A percentile compares a stretch with the other conserved stretches of the same genome.
phyloP scores from a whole-genome alignment of 2,888 invertebrate genomes.

The Cheilosia vernalis region DNA sequence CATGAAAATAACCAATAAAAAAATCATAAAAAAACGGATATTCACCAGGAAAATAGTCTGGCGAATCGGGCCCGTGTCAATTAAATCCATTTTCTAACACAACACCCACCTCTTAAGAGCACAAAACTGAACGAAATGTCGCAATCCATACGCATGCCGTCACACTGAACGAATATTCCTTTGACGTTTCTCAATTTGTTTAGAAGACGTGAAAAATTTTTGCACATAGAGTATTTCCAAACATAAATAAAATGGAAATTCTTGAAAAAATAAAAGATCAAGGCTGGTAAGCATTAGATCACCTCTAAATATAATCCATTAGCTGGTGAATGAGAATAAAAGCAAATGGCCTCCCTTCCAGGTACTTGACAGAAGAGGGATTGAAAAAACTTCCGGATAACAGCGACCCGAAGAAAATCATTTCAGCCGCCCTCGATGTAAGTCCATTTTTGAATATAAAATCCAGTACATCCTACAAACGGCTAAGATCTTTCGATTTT shows the following conservation, averaged over 20 bases:
- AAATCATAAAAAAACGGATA: no score
- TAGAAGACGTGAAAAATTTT: constrained; percentile 66
- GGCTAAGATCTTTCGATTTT: background rate
- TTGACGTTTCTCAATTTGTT: constrained; percentile 72
- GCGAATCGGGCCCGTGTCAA: background rate
- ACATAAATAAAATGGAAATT: constrained; percentile 84
- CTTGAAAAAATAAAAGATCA: constrained; percentile 86
- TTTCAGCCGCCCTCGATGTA: constrained; percentile 89
- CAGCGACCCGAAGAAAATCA: constrained; percentile 86
- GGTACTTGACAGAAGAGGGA: constrained; percentile 90
- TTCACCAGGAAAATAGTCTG: no score
- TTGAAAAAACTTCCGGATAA: constrained; percentile 87
- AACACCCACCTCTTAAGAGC: background rate
- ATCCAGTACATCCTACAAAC: background rate
- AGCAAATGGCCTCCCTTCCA: constrained; percentile 79
- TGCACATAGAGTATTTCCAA: constrained; percentile 50
- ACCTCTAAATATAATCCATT: constrained; percentile 12
- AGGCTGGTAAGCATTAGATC: constrained; percentile 86
- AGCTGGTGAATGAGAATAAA: constrained; percentile 4
- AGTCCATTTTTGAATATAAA: constrained; percentile 81
- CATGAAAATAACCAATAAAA: no score
- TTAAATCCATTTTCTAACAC: background rate
- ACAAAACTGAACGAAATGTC: constrained; percentile 22
- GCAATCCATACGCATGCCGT: constrained; percentile 21
- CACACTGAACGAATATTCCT: constrained; percentile 49